Evolutionary conservation across 2,113 vertebrate genomes (phyloP), one percentile per base, ranked within the genome.

Genomic region (Colaptes auratus): DNA sequence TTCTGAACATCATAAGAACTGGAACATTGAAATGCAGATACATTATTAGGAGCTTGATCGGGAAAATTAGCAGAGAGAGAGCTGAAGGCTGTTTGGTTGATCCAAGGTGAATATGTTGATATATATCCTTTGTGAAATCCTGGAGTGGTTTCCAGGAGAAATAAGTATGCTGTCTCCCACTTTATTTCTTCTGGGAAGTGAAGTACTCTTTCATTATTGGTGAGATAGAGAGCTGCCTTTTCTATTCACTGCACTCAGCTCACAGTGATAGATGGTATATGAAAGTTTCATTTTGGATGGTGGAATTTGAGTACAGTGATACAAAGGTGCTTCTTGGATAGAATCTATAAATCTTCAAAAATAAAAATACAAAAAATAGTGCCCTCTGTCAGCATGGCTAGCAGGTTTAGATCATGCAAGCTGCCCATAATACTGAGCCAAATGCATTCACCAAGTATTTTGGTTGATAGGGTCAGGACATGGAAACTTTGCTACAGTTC

Each of bases 281-380:
- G 95, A 97, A 93, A 97, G 93, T 89, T 95, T 95, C 94, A 92
- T 95, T 95, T 95, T 80, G 85, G 88, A 83, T 89, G 82, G 91
- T n/a, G 88, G 76, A 95, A 92, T 93, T 95, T 27, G 1, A 97
- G 95, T 87, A 79, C 67, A 89, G 92, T 74, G 81, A 90, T 78
- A 95, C 91, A 96, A 95, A 95, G 80, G 79, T 86, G 36, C 58
- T 92, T 94, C 92, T 89, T 88, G 85, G 85, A 89, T 58, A 94
- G 65, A 86, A 75, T 80, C 72, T 75, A 71, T 92, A 91, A 92
- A 95, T 94, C 88, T 83, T 35, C 17, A 6, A 50, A 19, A 39
- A n/a, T 50, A 85, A 88, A 21, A 33, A 5, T 16, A 10, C 12
- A 88, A 87, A 82, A 94, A 84, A 78, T 53, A 82, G 58, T 48